A percentile compares a stretch with the other conserved stretches of the same genome.
phyloP scores from a whole-genome alignment of 2,113 vertebrate species.

The Aphelocoma coerulescens region DNA sequence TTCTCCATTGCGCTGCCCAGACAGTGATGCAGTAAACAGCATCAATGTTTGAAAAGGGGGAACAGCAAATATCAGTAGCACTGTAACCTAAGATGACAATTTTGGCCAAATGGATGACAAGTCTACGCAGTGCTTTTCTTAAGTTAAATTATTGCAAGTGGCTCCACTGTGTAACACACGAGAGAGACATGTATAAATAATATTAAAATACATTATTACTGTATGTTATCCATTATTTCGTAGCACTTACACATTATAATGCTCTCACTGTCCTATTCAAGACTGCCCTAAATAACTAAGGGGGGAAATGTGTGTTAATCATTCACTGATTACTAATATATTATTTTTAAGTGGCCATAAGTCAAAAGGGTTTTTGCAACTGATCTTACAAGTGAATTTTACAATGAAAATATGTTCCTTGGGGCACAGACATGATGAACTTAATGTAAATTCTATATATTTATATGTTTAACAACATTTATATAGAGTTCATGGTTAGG shows the following conservation, averaged over 20 bases:
- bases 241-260: conserved; percentile 18
- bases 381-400: not conserved
- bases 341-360: conserved; percentile 47
- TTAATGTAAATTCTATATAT: not conserved
- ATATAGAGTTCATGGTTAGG: not conserved
- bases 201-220: conserved; percentile 59
- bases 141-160: not conserved
- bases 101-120: not conserved
- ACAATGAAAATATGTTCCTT: conserved; percentile 12
- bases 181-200: conserved; percentile 59
- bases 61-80: not conserved
- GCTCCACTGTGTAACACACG: not conserved
- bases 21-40: not conserved
- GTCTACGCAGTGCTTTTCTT: not conserved
- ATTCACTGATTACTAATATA: conserved; percentile 72
- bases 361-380: not conserved
- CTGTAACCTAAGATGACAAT: conserved; percentile 16
- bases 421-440: not conserved
- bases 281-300: conserved; percentile 55
- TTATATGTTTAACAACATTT: not conserved
- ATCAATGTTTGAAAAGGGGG: conserved; percentile 49
- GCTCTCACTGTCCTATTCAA: conserved; percentile 61
- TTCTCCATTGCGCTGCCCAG: not conserved
- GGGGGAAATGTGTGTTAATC: conserved; percentile 63
- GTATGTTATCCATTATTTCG: conserved; percentile 56